Conservation (phyloP, 1,140 invertebrate genomes). For the Scaptomyza pallida region DNA sequence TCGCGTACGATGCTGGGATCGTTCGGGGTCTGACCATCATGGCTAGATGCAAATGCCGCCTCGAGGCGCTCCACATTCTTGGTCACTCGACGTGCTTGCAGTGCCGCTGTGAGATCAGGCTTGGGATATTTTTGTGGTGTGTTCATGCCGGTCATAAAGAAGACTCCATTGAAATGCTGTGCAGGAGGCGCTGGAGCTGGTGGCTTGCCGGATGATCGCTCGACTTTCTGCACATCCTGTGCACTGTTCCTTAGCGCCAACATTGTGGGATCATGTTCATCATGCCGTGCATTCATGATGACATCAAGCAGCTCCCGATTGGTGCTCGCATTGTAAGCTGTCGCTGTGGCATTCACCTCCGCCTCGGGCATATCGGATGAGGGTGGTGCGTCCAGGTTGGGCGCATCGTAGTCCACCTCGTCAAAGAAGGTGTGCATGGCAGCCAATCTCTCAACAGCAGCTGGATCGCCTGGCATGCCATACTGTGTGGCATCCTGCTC, state of each 20-base stretch:
- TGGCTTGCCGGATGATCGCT: constrained; percentile 38
- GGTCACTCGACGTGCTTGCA: constrained; percentile 86
- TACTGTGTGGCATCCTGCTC: constrained; percentile 82
- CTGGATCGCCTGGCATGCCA: constrained; percentile 60
- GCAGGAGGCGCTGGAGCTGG: constrained; percentile 67
- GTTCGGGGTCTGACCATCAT: constrained; percentile 87
- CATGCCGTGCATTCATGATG: constrained; percentile 85
- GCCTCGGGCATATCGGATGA: constrained; percentile 84
- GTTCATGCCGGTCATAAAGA: constrained; percentile 83
- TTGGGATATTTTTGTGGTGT: constrained; percentile 79
- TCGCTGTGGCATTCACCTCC: constrained; percentile 83
- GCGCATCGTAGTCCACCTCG: constrained; percentile 84
- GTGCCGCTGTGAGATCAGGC: constrained; percentile 85
- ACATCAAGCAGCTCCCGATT: constrained; percentile 86
- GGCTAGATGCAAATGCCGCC: constrained; percentile 85
- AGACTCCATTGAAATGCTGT: constrained; percentile 85
- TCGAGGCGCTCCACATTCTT: constrained; percentile 92
- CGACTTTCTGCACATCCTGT: constrained; percentile 29
- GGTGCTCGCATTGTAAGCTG: constrained; percentile 84
- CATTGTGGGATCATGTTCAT: constrained; percentile 83
- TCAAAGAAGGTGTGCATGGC: constrained; percentile 79
- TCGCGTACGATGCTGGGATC: constrained; percentile 85
- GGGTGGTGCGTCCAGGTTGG: constrained; percentile 79
- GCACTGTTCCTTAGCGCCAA: constrained; percentile 79
- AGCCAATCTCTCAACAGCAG: constrained; percentile 60